Conservation (phyloP, 2,797 vertebrate species). For the Prunella strophiata region DNA sequence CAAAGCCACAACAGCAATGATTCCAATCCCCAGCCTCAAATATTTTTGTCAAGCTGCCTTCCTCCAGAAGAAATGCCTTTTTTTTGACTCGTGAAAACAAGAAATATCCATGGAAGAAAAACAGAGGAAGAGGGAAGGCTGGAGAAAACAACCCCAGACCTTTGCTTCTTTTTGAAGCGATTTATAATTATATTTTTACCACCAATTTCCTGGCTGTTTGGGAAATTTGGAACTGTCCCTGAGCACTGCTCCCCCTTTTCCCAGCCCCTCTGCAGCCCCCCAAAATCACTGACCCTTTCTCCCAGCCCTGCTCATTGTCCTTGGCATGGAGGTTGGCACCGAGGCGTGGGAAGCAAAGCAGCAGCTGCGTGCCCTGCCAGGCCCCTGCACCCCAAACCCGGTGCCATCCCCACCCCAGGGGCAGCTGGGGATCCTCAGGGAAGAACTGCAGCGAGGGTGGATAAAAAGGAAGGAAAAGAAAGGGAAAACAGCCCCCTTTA, state of each 20-base stretch:
- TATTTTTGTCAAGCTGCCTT: rapidly evolving
- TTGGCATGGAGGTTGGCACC: neutral
- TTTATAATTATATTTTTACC: neutral
- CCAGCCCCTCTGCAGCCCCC: neutral
- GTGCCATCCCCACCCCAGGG: neutral
- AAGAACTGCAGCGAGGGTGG: neutral
- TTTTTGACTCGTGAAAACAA: neutral
- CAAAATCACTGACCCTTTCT: neutral
- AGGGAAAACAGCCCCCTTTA: constrained; percentile 36
- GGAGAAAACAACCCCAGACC: neutral
- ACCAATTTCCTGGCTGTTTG: rapidly evolving
- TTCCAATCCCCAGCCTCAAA: neutral
- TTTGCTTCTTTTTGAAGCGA: neutral
- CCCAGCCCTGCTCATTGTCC: neutral
- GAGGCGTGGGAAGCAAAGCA: neutral
- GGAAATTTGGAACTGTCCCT: rapidly evolving
- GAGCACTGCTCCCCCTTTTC: rapidly evolving
- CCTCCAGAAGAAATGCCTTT: neutral
- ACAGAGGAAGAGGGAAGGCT: neutral
- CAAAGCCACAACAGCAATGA: neutral
- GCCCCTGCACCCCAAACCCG: neutral
- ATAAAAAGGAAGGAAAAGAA: neutral
- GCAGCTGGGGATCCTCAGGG: constrained; percentile 33
- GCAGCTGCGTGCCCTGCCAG: neutral
- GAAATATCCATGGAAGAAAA: neutral